Percentiles rank a stretch among this genome's conserved stretches.
Conservation (phyloP, 1,140 invertebrate genomes). For the Caenorhabditis briggsae region DNA sequence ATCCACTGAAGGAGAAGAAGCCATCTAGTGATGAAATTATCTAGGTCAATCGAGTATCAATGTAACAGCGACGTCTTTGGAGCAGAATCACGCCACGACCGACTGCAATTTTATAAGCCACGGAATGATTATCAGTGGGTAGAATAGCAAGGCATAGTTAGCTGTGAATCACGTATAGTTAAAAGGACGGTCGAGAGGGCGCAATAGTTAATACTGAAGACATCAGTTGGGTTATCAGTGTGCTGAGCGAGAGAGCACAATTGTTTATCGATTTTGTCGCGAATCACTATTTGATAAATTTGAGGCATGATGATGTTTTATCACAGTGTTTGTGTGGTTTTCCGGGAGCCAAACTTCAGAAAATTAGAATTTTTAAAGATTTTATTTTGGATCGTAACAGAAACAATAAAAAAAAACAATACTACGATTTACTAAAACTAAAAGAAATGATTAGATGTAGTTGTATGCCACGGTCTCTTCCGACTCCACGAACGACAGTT, state of each 20-base stretch:
- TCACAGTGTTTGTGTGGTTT: neutral
- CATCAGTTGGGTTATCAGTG: constrained; percentile 23
- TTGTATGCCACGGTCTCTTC: constrained; percentile 73
- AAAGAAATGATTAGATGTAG: constrained; percentile 67
- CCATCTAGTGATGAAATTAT: constrained; percentile 1
- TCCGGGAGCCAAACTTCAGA: neutral
- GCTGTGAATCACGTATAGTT: constrained; percentile 47
- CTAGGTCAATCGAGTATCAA: neutral
- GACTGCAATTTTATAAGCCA: constrained; percentile 3
- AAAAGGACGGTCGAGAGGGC: constrained; percentile 36
- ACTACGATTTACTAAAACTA: neutral
- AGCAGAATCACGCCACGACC: constrained; percentile 8
- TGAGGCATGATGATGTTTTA: constrained; percentile 38
- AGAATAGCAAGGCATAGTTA: constrained; percentile 26
- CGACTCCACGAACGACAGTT: constrained; percentile 74
- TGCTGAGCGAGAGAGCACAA: constrained; percentile 19
- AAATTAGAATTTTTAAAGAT: too few species aligned
- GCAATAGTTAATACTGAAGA: constrained; percentile 18
- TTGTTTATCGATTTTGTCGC: constrained; percentile 37
- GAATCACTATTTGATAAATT: constrained; percentile 26
- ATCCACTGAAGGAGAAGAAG: constrained; percentile 22
- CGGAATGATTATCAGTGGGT: constrained; percentile 43
- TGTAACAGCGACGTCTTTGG: neutral
- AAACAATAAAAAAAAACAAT: constrained; percentile 18
- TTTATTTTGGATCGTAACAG: neutral